phyloP scores from a whole-genome alignment of 2,888 invertebrate genomes.

The Allacma fusca region DNA sequence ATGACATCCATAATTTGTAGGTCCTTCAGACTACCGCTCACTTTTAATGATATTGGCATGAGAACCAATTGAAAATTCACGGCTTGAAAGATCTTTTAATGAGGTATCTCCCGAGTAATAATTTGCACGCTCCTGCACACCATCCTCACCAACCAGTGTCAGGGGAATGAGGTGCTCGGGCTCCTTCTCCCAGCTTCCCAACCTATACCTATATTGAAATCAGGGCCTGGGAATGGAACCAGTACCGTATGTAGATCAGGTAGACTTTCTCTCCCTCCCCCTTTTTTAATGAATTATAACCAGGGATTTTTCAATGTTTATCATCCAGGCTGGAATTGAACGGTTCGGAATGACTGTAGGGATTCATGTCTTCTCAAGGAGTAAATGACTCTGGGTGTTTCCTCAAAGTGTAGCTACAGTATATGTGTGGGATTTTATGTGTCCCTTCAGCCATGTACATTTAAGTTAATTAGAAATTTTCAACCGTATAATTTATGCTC shows the following conservation, averaged over 20 bases:
- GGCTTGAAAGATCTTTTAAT: constrained; percentile 1
- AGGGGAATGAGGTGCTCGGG: too few species aligned
- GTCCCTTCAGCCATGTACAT: constrained; percentile 1
- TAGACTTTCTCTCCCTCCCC: neutral
- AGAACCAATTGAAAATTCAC: constrained; percentile 13
- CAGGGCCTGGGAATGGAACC: too few species aligned
- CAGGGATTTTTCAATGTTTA: neutral
- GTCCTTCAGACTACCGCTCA: too few species aligned
- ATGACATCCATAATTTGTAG: too few species aligned
- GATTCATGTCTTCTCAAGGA: neutral
- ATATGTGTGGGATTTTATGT: neutral
- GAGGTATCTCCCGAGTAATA: neutral
- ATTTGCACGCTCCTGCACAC: too few species aligned
- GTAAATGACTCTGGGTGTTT: too few species aligned
- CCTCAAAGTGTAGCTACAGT: too few species aligned
- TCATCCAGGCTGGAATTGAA: constrained; percentile 9
- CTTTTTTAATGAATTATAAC: neutral
- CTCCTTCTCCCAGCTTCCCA: too few species aligned
- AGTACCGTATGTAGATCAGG: neutral
- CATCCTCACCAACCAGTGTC: too few species aligned
- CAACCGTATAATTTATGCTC: constrained; percentile 10
- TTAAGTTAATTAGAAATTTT: constrained; percentile 20
- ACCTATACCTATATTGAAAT: too few species aligned
- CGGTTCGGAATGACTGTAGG: neutral
- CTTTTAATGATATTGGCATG: constrained; percentile 14